Conservation (phyloP, 2,113 vertebrate genomes). For the Toxotes chatareus region DNA sequence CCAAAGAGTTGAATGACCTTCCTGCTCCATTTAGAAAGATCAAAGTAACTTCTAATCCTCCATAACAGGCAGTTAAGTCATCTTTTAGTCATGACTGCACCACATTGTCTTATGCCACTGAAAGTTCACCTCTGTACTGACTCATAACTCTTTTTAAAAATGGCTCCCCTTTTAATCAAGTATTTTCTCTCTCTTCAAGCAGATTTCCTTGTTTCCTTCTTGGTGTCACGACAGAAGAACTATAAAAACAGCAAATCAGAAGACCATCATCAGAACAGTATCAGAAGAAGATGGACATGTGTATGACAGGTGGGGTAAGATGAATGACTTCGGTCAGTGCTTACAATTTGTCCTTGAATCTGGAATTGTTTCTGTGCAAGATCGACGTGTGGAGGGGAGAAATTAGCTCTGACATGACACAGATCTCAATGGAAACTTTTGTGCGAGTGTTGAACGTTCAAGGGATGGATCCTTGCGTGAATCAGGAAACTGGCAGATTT, state of each 20-base stretch:
- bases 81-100: constrained; percentile 25
- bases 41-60: constrained; percentile 28
- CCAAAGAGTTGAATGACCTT: constrained; percentile 31
- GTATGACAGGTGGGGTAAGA: background rate
- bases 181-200: background rate
- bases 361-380: background rate
- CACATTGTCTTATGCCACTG: background rate
- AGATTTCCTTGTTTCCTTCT: background rate
- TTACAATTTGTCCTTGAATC: background rate
- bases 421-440: background rate
- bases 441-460: background rate
- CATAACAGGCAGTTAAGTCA: constrained; percentile 11
- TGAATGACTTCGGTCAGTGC: background rate
- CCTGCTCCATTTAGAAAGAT: background rate
- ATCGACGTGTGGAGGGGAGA: background rate
- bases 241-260: background rate
- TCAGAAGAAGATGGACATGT: background rate
- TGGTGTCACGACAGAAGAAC: background rate
- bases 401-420: background rate
- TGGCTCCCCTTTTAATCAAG: background rate
- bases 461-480: background rate
- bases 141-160: background rate
- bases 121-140: background rate
- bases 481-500: background rate
- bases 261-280: background rate